Base-by-base conservation (phyloP, 2,797 vertebrate genomes). In the Paguma larvata region DNA sequence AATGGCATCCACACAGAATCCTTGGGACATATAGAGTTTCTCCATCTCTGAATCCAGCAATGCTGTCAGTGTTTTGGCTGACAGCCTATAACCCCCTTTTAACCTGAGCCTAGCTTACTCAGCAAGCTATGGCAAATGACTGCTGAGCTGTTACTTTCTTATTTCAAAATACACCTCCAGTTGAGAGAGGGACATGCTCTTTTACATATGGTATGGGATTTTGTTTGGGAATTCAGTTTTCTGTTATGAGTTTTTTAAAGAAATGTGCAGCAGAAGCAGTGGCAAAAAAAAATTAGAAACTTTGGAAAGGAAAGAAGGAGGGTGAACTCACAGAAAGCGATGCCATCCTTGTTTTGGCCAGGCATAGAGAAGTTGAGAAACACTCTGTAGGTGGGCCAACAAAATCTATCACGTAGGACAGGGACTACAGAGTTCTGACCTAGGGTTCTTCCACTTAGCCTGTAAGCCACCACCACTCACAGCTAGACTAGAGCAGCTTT, bases 111-210 rank as follows among this genome's bases (percentile, higher is more conserved):
- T 92, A 78, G 96, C 97, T 98, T 98, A 98, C 96, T 98, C 97
- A 98, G 98, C 98, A 98, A 97, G 97, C 96, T 97, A 96, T 93
- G 96, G 88, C 96, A 97, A 97, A 59, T 96, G 95, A 97, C 96
- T 97, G 97, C 98, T 98, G 98, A 98, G 98, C 97, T 98, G 97
- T 98, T 97, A 97, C 92, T 98, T 97, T 97, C 96, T 98, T 97
- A 95, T 95, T 98, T 97, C 92, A 97, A 98, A 98, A 98, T 97
- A 96, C 48, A 98, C 97, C 94, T 98, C 96, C 86, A 97, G 95
- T 97, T 95, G 97, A 97, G 85, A 97, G 53, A 95, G 94, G 77
- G 88, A 95, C 93, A 92, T 94, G 96, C 96, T 98, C 97, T 97
- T 96, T 95, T 97, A 97, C 97, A 98, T 97, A 98, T 98, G 97